Evolutionary conservation across 2,888 invertebrate species (phyloP), one percentile per base, ranked within the genome.

Genomic region (Aspidiotus rigidus): DNA sequence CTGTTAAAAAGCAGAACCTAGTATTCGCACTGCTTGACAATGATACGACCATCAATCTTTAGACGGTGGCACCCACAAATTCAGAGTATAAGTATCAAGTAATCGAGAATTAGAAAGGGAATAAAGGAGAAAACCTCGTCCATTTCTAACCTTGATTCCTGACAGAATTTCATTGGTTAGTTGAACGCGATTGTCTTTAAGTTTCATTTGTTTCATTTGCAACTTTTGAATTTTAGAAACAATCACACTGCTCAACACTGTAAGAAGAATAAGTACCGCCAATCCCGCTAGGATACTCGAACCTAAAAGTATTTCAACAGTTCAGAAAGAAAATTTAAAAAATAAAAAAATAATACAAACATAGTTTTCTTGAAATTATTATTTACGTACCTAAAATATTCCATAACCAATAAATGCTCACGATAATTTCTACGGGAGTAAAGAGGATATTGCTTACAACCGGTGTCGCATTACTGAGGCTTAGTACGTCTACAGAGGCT

Each of bases 251-350:
- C 83, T 83, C 5, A 83, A 72, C 0, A 83, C 83, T 64, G 86
- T 81, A 71, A 86, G 76, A 5, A 84, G 74, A 10, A 86, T 72
- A 75, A 77, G 75, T 0, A 77, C 75, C 41, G 78, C 80, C 53
- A 86, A 75, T 10, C 86, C 86, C 60, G 84, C 83, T 41, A 86
- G 74, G 1, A 85, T 82, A 6, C 85, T 80, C 0, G 81, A 79
- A 3, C 85, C 85, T 73, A 11, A 28, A 28, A 5, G 5, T 3
- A 28, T 28, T 28, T 28, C 28, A 28, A 28, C 28, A 28, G 5
- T 28, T 28, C 2, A 28, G 28, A 5, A 5, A 28, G 5, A 28
- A 28, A 28, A n/a, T n/a, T n/a, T n/a, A n/a, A n/a, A n/a, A n/a
- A n/a, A n/a, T n/a, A n/a, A n/a, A n/a, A n/a, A n/a, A n/a, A n/a